A percentile compares a stretch with the other conserved stretches of the same genome.
These are phyloP conservation scores for Scomberomorus guttatus DNA, from an alignment of 2,797 vertebrate genomes.

Conservation along the genomic window DNA sequence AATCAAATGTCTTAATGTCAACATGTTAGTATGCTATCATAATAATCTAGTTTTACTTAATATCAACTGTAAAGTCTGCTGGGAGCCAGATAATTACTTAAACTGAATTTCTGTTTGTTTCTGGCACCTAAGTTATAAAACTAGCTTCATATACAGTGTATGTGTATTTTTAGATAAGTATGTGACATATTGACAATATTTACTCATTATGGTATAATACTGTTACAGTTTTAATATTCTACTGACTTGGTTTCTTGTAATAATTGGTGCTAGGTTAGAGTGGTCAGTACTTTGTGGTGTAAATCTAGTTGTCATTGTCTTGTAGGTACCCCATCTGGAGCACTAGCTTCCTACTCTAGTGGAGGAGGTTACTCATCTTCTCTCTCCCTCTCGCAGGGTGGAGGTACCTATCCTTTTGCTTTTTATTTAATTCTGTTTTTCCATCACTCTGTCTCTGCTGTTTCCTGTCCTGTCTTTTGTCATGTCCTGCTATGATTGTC, in stretches of 20 bases:
- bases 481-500: constrained; percentile 7
- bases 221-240: neutral
- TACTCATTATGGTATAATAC: neutral
- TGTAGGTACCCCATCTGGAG: constrained; percentile 86
- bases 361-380: constrained; percentile 87
- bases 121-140: neutral
- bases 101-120: neutral
- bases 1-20: neutral
- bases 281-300: constrained; percentile 40
- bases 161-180: neutral
- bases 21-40: neutral
- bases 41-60: neutral
- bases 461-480: constrained; percentile 82
- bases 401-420: constrained; percentile 77
- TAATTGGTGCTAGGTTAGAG: constrained; percentile 17
- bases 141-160: neutral
- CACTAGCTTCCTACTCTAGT: constrained; percentile 86
- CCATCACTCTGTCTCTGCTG: constrained; percentile 34
- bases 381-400: constrained; percentile 84
- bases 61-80: neutral
- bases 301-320: constrained; percentile 60
- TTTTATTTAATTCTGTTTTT: constrained; percentile 38
- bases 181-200: neutral
- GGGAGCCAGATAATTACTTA: neutral
- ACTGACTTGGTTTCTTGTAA: neutral